A percentile compares a stretch with the other conserved stretches of the same genome.
Conservation (phyloP, 2,888 invertebrate species). For the Chesias legatella region DNA sequence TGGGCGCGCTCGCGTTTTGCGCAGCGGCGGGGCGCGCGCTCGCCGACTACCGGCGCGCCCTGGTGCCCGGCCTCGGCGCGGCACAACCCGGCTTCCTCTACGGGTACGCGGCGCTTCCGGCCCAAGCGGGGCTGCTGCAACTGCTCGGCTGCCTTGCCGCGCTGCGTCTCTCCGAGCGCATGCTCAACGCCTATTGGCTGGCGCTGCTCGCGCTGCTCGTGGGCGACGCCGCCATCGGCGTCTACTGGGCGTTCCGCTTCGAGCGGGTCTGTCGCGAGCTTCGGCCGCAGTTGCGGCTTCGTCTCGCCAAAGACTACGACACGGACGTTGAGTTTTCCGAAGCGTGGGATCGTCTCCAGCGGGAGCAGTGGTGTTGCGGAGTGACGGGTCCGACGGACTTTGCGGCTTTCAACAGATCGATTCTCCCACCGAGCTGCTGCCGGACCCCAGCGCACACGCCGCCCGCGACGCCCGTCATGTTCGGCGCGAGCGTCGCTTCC, state of each 20-base stretch:
- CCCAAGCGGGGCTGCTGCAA: slow-evolving; percentile 86
- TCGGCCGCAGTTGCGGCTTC: slow-evolving; percentile 82
- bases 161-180: slow-evolving; percentile 87
- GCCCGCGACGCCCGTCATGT: slow-evolving; percentile 75
- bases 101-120: slow-evolving; percentile 89
- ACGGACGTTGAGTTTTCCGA: slow-evolving; percentile 86
- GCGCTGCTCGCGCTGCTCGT: slow-evolving; percentile 88
- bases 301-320: slow-evolving; percentile 85
- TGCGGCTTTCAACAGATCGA: slow-evolving; percentile 64
- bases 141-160: slow-evolving; percentile 91
- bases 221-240: slow-evolving; percentile 91
- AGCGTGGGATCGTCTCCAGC: slow-evolving; percentile 88
- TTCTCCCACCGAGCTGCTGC: slow-evolving; percentile 69
- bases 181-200: slow-evolving; percentile 92
- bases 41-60: slow-evolving; percentile 85
- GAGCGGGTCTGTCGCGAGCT: slow-evolving; percentile 88
- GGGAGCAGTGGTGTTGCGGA: slow-evolving; percentile 89
- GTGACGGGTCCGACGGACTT: slow-evolving; percentile 83
- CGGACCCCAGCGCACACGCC: slow-evolving; percentile 64
- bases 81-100: slow-evolving; percentile 91
- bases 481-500: slow-evolving; percentile 57
- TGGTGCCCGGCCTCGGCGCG: slow-evolving; percentile 87
- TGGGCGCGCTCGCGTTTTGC: slow-evolving; percentile 89
- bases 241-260: slow-evolving; percentile 91
- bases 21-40: slow-evolving; percentile 87